Conservation (phyloP, 2,888 invertebrate genomes). For the Tenthredo mesomela region DNA sequence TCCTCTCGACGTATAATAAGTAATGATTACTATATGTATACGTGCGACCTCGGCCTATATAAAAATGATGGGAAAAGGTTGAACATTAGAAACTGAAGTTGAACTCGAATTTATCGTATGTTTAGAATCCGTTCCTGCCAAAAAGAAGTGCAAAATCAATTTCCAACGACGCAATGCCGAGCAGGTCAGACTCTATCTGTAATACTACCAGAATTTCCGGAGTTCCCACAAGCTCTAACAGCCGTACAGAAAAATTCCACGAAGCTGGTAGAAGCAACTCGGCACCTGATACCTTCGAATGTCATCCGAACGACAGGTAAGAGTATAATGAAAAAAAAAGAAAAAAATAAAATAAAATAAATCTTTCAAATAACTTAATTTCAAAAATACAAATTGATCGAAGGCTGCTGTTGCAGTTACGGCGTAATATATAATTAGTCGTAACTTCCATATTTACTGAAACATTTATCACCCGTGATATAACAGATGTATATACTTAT, state of each 20-base stretch:
- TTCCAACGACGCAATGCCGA: slow-evolving; percentile 64
- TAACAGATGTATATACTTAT: not conserved
- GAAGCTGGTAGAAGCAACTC: slow-evolving; percentile 87
- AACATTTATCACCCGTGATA: not conserved
- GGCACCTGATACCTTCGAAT: slow-evolving; percentile 85
- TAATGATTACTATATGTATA: not conserved
- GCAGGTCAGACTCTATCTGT: slow-evolving; percentile 57
- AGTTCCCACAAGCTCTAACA: slow-evolving; percentile 69
- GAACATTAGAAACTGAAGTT: not conserved
- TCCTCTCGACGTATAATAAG: not conserved
- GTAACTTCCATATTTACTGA: not conserved
- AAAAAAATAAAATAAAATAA: not conserved
- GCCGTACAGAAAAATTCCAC: slow-evolving; percentile 79
- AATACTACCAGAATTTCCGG: slow-evolving; percentile 56
- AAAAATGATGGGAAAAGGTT: not conserved
- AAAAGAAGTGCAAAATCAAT: slow-evolving; percentile 69
- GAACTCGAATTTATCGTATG: slow-evolving; percentile 56
- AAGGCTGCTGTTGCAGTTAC: not conserved
- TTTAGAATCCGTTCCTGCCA: slow-evolving; percentile 81
- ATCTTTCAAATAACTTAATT: not conserved
- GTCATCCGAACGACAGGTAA: slow-evolving; percentile 74
- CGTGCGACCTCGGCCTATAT: not conserved
- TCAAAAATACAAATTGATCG: not conserved
- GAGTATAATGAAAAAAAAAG: not conserved
- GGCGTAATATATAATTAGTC: not conserved